These are phyloP conservation scores for Ephydatia muelleri DNA, from an alignment of 37 sponge, comb jelly and placozoan species.

Conservation along the genomic window DNA sequence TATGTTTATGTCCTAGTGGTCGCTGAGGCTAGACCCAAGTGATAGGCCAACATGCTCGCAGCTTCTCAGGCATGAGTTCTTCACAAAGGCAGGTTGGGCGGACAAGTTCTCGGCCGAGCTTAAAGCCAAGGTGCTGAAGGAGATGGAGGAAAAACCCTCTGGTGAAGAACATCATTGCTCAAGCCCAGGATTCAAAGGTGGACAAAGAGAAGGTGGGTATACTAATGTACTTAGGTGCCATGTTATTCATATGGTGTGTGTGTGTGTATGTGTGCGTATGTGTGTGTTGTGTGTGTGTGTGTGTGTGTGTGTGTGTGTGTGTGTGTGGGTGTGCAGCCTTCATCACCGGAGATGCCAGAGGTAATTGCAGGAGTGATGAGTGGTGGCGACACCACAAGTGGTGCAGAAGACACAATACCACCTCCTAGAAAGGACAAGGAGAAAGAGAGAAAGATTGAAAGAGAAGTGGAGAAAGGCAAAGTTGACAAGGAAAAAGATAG, in stretches of 20 bases:
- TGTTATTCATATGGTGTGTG: background rate
- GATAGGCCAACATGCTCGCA: conserved; percentile 89
- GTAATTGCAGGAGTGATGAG: background rate
- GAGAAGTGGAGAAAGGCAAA: background rate
- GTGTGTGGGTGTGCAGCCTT: background rate
- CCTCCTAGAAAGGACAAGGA: background rate
- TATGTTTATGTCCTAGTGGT: conserved; percentile 53
- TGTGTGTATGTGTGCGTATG: too few species aligned
- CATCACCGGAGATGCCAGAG: background rate
- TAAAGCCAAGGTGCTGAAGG: conserved; percentile 78
- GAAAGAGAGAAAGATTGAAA: background rate
- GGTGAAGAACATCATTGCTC: conserved; percentile 52
- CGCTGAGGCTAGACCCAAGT: conserved; percentile 86
- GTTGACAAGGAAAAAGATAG: background rate
- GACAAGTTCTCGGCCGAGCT: conserved; percentile 79
- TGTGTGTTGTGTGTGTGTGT: too few species aligned
- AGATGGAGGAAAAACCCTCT: conserved; percentile 91
- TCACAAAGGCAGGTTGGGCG: conserved; percentile 74
- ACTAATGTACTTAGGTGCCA: background rate
- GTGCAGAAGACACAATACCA: background rate
- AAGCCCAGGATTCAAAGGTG: background rate
- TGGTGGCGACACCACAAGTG: background rate
- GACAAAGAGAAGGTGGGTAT: conserved; percentile 7
- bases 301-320: too few species aligned
- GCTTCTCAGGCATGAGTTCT: conserved; percentile 84